Conservation (phyloP, 2,113 vertebrate species). For the Acrocephalus arundinaceus region DNA sequence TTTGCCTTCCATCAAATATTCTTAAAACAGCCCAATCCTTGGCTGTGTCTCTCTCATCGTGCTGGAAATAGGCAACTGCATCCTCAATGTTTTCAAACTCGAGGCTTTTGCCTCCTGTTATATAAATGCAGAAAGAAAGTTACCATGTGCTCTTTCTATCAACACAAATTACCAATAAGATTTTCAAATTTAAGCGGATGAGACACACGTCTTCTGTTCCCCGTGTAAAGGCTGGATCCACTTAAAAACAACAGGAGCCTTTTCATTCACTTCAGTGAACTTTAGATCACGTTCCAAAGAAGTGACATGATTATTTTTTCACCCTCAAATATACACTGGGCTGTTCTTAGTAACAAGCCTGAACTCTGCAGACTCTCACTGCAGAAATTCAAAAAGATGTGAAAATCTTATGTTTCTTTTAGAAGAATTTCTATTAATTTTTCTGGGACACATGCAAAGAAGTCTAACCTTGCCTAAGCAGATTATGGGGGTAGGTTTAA, state of each 20-base stretch:
- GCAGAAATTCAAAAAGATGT: neutral
- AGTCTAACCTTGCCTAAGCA: neutral
- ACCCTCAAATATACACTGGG: conserved; percentile 26
- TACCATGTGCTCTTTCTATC: conserved; percentile 75
- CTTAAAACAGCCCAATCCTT: conserved; percentile 72
- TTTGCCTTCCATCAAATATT: conserved; percentile 76
- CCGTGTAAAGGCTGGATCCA: conserved; percentile 19
- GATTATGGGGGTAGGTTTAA: neutral
- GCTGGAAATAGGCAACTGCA: conserved; percentile 72
- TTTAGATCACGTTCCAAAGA: conserved; percentile 41
- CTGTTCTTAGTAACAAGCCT: conserved; percentile 50
- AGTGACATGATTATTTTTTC: conserved; percentile 69
- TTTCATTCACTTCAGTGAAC: conserved; percentile 55
- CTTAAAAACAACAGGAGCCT: conserved; percentile 51
- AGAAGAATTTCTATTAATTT: neutral
- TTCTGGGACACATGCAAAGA: neutral
- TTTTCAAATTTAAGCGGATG: conserved; percentile 68
- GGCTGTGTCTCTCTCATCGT: conserved; percentile 76
- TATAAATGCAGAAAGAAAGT: conserved; percentile 61
- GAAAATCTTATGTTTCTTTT: neutral
- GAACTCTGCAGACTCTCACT: neutral
- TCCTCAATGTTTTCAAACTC: conserved; percentile 75
- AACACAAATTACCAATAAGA: conserved; percentile 75
- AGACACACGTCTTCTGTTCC: conserved; percentile 74
- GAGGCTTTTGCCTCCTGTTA: conserved; percentile 80